These are phyloP conservation scores for Troglohyphantes excavatus DNA, from an alignment of 2,888 invertebrate genomes.

Conservation along the genomic window DNA sequence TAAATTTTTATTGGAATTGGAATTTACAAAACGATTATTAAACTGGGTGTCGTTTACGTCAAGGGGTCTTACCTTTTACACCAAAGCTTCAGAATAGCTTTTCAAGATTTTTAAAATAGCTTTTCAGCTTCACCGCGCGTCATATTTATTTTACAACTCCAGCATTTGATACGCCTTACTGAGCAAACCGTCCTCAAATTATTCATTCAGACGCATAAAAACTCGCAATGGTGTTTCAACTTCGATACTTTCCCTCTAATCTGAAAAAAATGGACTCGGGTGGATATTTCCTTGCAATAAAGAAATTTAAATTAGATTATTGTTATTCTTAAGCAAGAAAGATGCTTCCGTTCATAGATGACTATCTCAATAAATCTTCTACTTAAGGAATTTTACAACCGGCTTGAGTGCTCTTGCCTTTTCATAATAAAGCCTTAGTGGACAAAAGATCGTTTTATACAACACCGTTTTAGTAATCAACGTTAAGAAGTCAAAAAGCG, in stretches of 20 bases:
- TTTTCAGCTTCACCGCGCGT: background rate
- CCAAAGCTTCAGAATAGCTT: background rate
- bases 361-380: conserved; percentile 24
- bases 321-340: background rate
- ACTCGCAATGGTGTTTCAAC: background rate
- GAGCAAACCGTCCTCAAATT: conserved; percentile 19
- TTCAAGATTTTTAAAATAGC: background rate
- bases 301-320: background rate
- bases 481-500: conserved; percentile 12
- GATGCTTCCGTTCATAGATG: background rate
- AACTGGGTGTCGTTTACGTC: conserved; percentile 6
- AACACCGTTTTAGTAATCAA: conserved; percentile 24
- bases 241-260: conserved; percentile 11
- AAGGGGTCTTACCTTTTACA: background rate
- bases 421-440: background rate
- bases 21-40: conserved; percentile 49
- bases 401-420: conserved; percentile 32
- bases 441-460: conserved; percentile 18
- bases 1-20: conserved; percentile 44
- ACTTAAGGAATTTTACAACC: conserved; percentile 35
- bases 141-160: conserved; percentile 41
- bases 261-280: background rate
- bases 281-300: background rate
- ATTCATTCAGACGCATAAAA: conserved; percentile 13
- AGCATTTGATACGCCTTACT: background rate